Evolutionary conservation across 2,797 vertebrate species (phyloP), one percentile per base, ranked within the genome.

Genomic region (Geotrypetes seraphini): DNA sequence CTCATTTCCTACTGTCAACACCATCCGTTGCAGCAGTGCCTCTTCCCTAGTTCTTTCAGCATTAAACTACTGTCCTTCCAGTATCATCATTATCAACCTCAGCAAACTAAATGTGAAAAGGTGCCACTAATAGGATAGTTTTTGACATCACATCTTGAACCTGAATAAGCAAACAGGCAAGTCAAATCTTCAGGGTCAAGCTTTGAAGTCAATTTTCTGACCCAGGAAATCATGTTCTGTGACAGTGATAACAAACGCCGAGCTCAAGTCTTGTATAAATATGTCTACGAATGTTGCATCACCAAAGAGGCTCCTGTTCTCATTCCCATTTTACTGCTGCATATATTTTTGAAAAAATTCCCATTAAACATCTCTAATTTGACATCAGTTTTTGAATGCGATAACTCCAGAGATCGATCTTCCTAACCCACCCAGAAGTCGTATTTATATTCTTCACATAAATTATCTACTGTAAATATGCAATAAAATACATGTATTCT

Each of bases 141-240:
- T 61, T 59, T 69, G 69, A 79, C 63, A 69, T 64, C 66, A 56
- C 73, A 73, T 79, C 79, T 66, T 66, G 66, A 80, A 72, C 68
- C 60, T 46, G 72, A 82, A 81, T 73, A 71, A 82, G 73, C 69
- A 72, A 75, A 65, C 53, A 56, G 34, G 60, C 63, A 60, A 42
- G 43, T 39, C 25, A 47, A 42, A 74, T 60, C 66, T 64, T 63
- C 63, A 62, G 78, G 78, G 81, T 86, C 82, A 85, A 56, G 61
- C 53, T 63, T 57, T 43, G 19, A 36, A 61, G 60, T 69, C 62
- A 50, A 58, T 69, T 69, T 65, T 47, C 52, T 72, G 60, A 72
- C 58, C 68, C 44, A 3, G 51, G 60, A 70, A 69, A 68, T 73
- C 63, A 69, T 70, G 64, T 71, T 55, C n/a, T 22, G 52, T 61